Evolutionary conservation across 2,888 invertebrate genomes (phyloP), one percentile per base, ranked within the genome.

Genomic region (Subacronicta megacephala): DNA sequence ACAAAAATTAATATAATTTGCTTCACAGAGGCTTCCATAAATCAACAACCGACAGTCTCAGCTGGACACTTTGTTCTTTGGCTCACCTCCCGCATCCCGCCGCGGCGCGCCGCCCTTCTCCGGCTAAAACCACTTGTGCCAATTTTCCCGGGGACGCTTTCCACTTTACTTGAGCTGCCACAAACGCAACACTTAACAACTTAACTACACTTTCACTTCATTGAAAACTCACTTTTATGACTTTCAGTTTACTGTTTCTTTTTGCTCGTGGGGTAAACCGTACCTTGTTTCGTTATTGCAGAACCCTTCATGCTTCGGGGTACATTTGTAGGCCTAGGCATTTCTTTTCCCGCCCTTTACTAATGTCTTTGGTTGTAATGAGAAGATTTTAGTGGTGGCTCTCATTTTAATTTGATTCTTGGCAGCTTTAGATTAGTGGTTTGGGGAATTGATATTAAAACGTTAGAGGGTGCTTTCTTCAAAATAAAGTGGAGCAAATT

Each of bases 81-180:
- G 29, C 66, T 77, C 72, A 65, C 72, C 79, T 85, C 84, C 83
- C 83, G 75, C 84, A 67, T 80, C 82, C 72, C 81, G 72, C 61
- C 71, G 71, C 77, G 80, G 61, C 84, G 79, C 80, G 81, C 80
- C 84, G 81, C 86, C 87, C 83, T 81, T 82, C 88, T 31, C 84
- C 86, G 78, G 84, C 92, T 94, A 91, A 92, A 93, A 94, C 93
- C 93, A 93, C 94, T 94, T 94, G 93, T 94, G 92, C 94, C 94
- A 93, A 95, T 94, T 93, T 93, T 93, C 91, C 91, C 87, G 85
- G 90, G 83, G 90, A 90, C 92, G 92, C 87, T 90, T 90, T 90
- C 92, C 90, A 92, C 90, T 93, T 92, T 92, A 90, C 90, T 92
- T 88, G 89, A 90, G 90, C 90, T 90, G 85, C 82, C 84, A 81